Conservation (phyloP, 2,113 vertebrate genomes). For the Seriola quinqueradiata region DNA sequence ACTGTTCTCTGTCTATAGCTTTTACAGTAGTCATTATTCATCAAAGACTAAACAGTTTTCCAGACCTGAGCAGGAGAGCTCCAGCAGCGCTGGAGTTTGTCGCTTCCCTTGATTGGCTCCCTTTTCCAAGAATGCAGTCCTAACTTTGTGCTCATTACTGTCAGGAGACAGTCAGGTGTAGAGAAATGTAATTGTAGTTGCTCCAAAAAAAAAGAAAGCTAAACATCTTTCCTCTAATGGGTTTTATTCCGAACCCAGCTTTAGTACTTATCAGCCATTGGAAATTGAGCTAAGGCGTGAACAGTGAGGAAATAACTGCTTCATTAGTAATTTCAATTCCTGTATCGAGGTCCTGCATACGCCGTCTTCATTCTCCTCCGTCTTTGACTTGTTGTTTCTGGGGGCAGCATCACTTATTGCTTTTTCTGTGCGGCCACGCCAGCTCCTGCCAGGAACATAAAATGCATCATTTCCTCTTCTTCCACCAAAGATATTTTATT, state of each 20-base stretch:
- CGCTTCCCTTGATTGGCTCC: constrained; percentile 28
- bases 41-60: constrained; percentile 28
- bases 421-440: background rate
- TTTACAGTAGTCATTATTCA: constrained; percentile 33
- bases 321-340: constrained; percentile 8
- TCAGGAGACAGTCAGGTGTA: constrained; percentile 28
- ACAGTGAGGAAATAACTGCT: constrained; percentile 7
- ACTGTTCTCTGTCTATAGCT: constrained; percentile 18
- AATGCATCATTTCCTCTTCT: constrained; percentile 11
- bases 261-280: constrained; percentile 8
- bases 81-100: constrained; percentile 39
- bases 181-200: constrained; percentile 12
- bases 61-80: constrained; percentile 26
- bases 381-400: background rate
- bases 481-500: background rate
- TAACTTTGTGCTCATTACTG: constrained; percentile 41
- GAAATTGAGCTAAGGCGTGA: background rate
- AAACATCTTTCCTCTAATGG: constrained; percentile 17
- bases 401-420: background rate
- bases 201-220: constrained; percentile 37
- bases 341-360: background rate
- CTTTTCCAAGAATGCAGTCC: constrained; percentile 26
- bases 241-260: constrained; percentile 40
- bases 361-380: background rate
- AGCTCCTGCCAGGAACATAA: constrained; percentile 6